Percentiles rank a stretch among this genome's conserved stretches.
Evolutionary conservation across 2,888 invertebrate genomes (phyloP).

Genomic region (Torymus tubicola): DNA sequence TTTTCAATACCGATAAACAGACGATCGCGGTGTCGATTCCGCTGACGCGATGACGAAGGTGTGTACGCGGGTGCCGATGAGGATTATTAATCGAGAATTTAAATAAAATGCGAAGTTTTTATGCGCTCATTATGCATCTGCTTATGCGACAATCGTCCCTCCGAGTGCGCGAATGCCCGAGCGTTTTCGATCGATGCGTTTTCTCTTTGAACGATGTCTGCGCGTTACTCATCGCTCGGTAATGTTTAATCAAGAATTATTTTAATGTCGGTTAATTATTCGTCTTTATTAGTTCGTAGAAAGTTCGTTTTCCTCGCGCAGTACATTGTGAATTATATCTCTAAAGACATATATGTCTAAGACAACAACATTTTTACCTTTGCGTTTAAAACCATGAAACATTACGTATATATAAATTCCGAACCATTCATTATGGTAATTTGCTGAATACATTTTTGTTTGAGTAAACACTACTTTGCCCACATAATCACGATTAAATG

Average conservation of each 20-base stretch:
- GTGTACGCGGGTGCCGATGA: slow-evolving; percentile 14
- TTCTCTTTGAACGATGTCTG: slow-evolving; percentile 17
- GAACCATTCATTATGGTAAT: neutral
- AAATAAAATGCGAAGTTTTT: slow-evolving; percentile 51
- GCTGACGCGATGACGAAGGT: neutral
- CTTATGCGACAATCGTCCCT: slow-evolving; percentile 14
- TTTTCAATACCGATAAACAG: neutral
- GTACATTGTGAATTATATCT: neutral
- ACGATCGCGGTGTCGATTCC: neutral
- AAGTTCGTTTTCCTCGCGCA: neutral
- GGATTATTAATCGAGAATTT: slow-evolving; percentile 38
- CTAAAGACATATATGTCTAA: no score
- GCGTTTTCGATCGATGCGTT: slow-evolving; percentile 39
- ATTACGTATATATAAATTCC: no score
- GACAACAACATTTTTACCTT: no score
- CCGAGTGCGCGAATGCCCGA: neutral
- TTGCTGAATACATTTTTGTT: neutral
- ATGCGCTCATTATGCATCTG: slow-evolving; percentile 20
- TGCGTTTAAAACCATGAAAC: no score
- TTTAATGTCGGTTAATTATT: slow-evolving; percentile 5
- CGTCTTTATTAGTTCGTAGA: neutral
- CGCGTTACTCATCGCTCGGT: slow-evolving; percentile 46
- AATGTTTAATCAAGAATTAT: slow-evolving; percentile 48
- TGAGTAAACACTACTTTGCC: no score
- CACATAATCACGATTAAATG: neutral